Base-by-base conservation (phyloP, 2,797 vertebrate species). In the Malurus leucopterus region DNA sequence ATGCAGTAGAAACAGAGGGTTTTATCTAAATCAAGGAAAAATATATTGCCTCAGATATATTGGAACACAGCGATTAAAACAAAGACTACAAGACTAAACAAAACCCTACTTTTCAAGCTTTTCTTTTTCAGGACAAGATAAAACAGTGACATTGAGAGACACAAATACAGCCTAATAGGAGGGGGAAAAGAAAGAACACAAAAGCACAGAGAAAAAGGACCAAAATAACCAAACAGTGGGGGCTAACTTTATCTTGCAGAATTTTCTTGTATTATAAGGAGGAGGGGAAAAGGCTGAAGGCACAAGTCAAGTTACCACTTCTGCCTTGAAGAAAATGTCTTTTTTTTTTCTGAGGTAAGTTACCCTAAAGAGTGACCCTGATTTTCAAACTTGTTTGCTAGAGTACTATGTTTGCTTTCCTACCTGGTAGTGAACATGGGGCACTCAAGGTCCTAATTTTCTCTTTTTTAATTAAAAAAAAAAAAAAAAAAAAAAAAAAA, bases 191-290 rank as follows among this genome's bases (percentile, higher is more conserved):
- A 62, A 44, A 38, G 24, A 72, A 21, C 34, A 58, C 43, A 38
- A 23, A 46, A 23, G 12, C 12, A 1, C 8, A n/a, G 5, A 6
- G 1, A n/a, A 41, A 54, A n/a, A 1, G 0, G 1, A 2, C 15
- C 9, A 13, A 27, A 32, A 27, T 9, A 59, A 62, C 2, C 19
- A 32, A 43, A 50, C 1, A 36, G 10, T 13, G 8, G 13, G 27
- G 9, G 13, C 50, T 59, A 73, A 76, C 9, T 36, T 72, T 30
- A n/a, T 40, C 18, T n/a, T 57, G 16, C 11, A 61, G 58, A 51
- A 8, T 71, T 75, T 81, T 9, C 13, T 38, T 65, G 8, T 3
- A 5, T 44, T 78, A 43, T 21, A 64, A 73, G 19, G 43, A 71
- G 68, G 30, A 68, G 5, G 13, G 27, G 12, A 10, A 88, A 90